phyloP scores from a whole-genome alignment of 2,113 vertebrate genomes.

The Cricetomys ansorgei region DNA sequence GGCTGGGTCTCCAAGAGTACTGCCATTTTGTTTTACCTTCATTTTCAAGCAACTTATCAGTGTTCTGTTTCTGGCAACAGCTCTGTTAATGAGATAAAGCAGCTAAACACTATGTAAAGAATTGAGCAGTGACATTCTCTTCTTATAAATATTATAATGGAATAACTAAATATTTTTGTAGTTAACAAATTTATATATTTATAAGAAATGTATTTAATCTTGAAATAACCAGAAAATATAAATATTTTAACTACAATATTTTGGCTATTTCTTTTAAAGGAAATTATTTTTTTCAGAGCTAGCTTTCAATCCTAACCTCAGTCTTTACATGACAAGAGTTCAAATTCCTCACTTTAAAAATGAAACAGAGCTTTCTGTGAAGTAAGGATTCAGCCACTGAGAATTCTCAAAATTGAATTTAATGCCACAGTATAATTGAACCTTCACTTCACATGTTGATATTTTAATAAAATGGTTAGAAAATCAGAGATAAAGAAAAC shows the following conservation, averaged over 20 bases:
- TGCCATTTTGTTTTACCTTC: not conserved
- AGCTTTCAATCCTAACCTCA: not conserved
- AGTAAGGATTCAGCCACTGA: not conserved
- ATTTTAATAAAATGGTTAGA: conserved; percentile 85
- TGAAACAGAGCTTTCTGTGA: not conserved
- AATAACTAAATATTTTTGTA: not conserved
- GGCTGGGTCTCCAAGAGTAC: not conserved
- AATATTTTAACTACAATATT: not conserved
- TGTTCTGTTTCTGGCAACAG: not conserved
- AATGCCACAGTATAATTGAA: conserved; percentile 78
- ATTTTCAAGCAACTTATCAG: conserved; percentile 53
- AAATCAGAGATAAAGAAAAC: conserved; percentile 76
- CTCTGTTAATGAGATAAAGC: conserved; percentile 51
- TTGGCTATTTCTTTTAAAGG: not conserved
- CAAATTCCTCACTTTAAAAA: not conserved
- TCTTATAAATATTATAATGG: not conserved
- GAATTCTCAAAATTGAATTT: conserved; percentile 77
- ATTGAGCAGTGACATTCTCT: not conserved
- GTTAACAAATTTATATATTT: not conserved
- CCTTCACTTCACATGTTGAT: conserved; percentile 79
- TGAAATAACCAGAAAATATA: conserved; percentile 19
- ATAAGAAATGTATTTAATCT: not conserved
- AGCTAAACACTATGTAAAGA: not conserved
- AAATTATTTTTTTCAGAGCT: not conserved
- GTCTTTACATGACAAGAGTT: not conserved